phyloP scores from a whole-genome alignment of 2,888 invertebrate species.

The Iphiclides podalirius region DNA sequence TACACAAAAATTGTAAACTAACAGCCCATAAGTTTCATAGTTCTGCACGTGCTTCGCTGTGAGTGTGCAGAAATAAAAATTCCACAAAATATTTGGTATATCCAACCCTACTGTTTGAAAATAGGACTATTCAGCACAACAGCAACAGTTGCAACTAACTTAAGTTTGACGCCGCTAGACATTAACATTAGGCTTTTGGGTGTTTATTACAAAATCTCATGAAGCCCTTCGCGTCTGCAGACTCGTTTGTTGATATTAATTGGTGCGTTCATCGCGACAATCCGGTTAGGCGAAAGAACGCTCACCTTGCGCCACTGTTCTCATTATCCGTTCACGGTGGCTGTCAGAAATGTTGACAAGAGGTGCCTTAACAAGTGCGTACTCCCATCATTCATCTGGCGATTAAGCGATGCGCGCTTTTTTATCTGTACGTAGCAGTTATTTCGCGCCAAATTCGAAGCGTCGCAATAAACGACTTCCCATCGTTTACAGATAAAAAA shows the following conservation, averaged over 20 bases:
- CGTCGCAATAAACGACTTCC: conserved; percentile 1
- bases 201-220: conserved; percentile 1
- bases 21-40: no score
- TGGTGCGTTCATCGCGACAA: not conserved
- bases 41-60: no score
- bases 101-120: no score
- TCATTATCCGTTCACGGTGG: conserved; percentile 19
- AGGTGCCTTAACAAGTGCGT: conserved; percentile 11
- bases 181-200: no score
- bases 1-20: no score
- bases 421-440: conserved; percentile 18
- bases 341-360: conserved; percentile 26
- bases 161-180: no score
- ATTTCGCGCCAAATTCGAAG: conserved; percentile 20
- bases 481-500: no score
- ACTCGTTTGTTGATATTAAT: conserved; percentile 14
- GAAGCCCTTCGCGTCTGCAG: conserved; percentile 15
- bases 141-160: no score
- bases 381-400: conserved; percentile 28
- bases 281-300: conserved; percentile 1
- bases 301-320: conserved; percentile 19
- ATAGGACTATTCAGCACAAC: no score
- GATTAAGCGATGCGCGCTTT: conserved; percentile 22
- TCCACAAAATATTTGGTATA: no score
- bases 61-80: no score